Base-by-base conservation (phyloP, 2,888 invertebrate species). In the Omphaloscelis lunosa region DNA sequence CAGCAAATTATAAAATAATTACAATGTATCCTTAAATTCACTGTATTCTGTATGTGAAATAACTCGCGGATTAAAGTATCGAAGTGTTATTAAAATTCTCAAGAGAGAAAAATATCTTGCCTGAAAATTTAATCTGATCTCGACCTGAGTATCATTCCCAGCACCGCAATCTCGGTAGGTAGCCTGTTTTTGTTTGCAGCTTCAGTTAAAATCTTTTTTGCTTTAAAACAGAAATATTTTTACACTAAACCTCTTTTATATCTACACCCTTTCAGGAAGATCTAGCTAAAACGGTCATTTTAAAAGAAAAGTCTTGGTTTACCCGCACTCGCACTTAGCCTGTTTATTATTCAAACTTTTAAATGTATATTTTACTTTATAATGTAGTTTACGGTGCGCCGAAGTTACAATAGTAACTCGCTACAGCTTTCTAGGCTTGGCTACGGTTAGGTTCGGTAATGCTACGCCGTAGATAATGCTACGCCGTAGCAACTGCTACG, bases 291-390 rank as follows among this genome's bases (percentile, higher is more conserved):
- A 66, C 66, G 58, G 34, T 45, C 61, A 72, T 71, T 72, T 77
- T 68, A 63, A 74, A 83, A 74, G 56, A 63, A 74, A 83, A 83
- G 39, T 61, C 82, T 76, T 73, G 86, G 83, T 85, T 82, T 58
- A 72, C 73, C 86, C 58, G 71, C 39, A 61, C 79, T 74, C 78
- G 73, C 71, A 86, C 86, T 83, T 77, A 82, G 56, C 62, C 84
- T 59, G 74, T 83, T 79, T 84, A 86, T 83, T 84, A 84, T 84
- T 84, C 66, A 86, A 84, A 86, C 66, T 84, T 84, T 79, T 75
- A 53, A 83, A 86, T 84, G 86, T 86, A 70, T 79, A 86, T 84
- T 86, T 86, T 79, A 86, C 80, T 84, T 86, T 45, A 59, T 79
- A 83, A 84, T 83, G 74, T 75, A 84, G 84, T 84, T 86, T 83